These are phyloP conservation scores for Lomographa bimaculata DNA, from an alignment of 2,888 invertebrate species.

Conservation along the genomic window DNA sequence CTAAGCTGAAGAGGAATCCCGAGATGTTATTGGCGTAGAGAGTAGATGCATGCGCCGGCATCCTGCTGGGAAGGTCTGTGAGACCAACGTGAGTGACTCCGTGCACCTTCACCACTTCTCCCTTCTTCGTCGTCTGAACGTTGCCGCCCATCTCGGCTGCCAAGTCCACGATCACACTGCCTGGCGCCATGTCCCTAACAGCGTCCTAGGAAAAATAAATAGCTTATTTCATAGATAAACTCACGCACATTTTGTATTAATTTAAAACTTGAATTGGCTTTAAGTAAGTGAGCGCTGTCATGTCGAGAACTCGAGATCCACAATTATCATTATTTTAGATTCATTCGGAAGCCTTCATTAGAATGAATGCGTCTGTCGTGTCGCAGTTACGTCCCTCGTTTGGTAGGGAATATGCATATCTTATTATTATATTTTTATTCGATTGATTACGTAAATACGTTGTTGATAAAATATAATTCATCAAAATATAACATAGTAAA, in stretches of 20 bases:
- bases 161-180: constrained; percentile 94
- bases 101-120: constrained; percentile 88
- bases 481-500: too few relatives aligned
- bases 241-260: too few relatives aligned
- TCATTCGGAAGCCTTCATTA: too few relatives aligned
- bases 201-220: constrained; percentile 87
- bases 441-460: background rate
- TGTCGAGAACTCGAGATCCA: too few relatives aligned
- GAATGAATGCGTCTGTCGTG: too few relatives aligned
- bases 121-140: constrained; percentile 91
- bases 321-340: too few relatives aligned
- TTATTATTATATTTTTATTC: background rate
- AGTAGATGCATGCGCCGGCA: constrained; percentile 94
- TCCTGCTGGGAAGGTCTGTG: constrained; percentile 92
- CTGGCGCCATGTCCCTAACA: constrained; percentile 91
- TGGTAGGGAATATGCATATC: too few relatives aligned
- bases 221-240: too few relatives aligned
- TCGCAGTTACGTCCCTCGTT: too few relatives aligned
- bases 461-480: too few relatives aligned
- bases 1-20: constrained; percentile 92
- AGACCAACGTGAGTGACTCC: constrained; percentile 93
- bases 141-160: constrained; percentile 96
- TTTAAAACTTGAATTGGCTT: too few relatives aligned
- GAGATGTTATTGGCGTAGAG: constrained; percentile 96
- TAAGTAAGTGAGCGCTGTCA: too few relatives aligned